Percentiles rank a stretch among this genome's conserved stretches.
These are phyloP conservation scores for Phylloscopus whistleri DNA, from an alignment of 2,113 vertebrate species.

Conservation along the genomic window DNA sequence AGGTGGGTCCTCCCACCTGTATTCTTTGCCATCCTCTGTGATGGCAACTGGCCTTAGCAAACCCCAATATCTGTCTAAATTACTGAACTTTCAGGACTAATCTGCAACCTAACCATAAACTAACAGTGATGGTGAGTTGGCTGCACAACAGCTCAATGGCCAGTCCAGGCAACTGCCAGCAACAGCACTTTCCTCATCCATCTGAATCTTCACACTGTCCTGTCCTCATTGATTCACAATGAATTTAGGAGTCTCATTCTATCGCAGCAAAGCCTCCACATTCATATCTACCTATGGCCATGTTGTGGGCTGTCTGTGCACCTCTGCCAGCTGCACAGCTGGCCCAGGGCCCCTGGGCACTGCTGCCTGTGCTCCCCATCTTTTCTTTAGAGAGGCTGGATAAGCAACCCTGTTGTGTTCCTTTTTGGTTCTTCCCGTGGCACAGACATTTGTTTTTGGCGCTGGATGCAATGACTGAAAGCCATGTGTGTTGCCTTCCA, in stretches of 20 bases:
- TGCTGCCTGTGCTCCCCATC: neutral
- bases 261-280: neutral
- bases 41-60: neutral
- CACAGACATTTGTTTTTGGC: neutral
- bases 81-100: neutral
- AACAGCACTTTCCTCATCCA: neutral
- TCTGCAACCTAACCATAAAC: neutral
- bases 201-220: neutral
- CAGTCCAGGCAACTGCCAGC: neutral
- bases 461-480: neutral
- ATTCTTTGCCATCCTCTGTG: neutral
- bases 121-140: neutral
- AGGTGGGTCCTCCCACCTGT: neutral
- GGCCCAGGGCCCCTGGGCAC: neutral
- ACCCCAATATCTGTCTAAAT: neutral
- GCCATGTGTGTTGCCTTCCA: neutral
- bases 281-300: neutral
- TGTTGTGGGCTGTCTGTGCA: neutral
- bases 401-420: neutral
- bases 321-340: neutral
- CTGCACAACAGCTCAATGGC: neutral
- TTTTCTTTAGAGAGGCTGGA: slow-evolving; percentile 1
- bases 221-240: neutral
- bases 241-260: neutral
- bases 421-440: neutral